Base-by-base conservation (phyloP, 2,113 vertebrate species). In the Vanacampus margaritifer region DNA sequence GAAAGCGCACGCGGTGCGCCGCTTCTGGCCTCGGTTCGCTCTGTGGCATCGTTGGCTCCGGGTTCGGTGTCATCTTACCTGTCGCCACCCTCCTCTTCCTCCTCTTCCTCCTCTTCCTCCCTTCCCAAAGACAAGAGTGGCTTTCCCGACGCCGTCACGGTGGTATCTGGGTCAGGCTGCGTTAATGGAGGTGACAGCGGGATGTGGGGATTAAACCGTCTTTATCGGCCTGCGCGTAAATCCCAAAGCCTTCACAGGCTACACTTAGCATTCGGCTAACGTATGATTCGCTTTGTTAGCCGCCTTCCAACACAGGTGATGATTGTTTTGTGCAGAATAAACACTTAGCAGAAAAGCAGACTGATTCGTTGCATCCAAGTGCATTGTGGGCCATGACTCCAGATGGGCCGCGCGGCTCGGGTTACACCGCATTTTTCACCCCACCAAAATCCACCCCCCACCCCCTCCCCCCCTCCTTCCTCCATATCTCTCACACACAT, bases 361-460 rank as follows among this genome's bases (percentile, higher is more conserved):
- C 65, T n/a, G 36, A 74, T 71, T 69, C 70, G 62, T 84, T 86
- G 79, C 85, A 83, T 82, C 87, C 88, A 78, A 91, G 87, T 90
- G 89, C 89, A 89, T 88, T 91, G 90, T 91, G 91, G 91, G 89
- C 91, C 78, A 89, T 88, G 87, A 87, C 89, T 89, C 88, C 89
- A 92, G 90, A 92, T 92, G 89, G 91, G 81, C 81, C 62, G 26
- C 58, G 69, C 69, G 72, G 82, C 86, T 92, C 91, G 82, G 78
- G 88, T 92, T 91, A 89, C 91, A 85, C 81, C 74, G 74, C 90
- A 91, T 92, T 90, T 91, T 90, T 90, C 81, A 82, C 14, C 43
- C 43, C 43, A 17, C 14, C 43, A 46, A 46, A 46, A 46, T 46
- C 39, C 13, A 73, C 77, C 78, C 81, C 78, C 71, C 72, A 79